These are phyloP conservation scores for Sus cebifrons DNA, from an alignment of 2,797 vertebrate genomes.

Conservation along the genomic window DNA sequence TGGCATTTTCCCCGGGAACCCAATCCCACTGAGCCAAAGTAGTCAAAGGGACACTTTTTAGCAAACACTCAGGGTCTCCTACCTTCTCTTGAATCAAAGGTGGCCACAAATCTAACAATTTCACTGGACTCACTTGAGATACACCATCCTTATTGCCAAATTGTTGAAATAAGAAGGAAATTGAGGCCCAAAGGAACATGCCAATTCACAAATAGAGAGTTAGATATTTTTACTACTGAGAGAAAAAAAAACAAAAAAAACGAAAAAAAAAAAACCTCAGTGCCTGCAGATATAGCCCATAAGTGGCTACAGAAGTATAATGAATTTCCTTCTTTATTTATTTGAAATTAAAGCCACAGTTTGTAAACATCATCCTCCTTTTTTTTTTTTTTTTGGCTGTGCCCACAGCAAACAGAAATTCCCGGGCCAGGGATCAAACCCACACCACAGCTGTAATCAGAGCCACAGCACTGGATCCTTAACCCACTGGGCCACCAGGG, in stretches of 20 bases:
- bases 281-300: neutral
- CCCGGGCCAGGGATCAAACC: too few relatives aligned
- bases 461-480: too few relatives aligned
- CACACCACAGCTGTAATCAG: too few relatives aligned
- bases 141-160: neutral
- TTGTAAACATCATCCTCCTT: neutral
- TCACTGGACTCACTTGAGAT: neutral
- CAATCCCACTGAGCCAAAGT: neutral
- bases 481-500: too few relatives aligned
- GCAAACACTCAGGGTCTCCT: neutral
- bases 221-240: slow-evolving; percentile 49
- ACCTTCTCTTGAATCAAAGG: neutral
- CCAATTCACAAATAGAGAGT: slow-evolving; percentile 33
- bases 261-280: neutral
- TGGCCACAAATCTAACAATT: neutral
- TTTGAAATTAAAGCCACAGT: slow-evolving; percentile 12
- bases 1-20: slow-evolving; percentile 21
- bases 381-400: neutral
- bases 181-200: neutral
- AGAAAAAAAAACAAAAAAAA: neutral
- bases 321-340: neutral
- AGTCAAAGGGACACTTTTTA: neutral
- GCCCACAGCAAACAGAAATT: too few relatives aligned
- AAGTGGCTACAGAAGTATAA: neutral
- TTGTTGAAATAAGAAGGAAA: slow-evolving; percentile 53